Conservation (phyloP, 2,888 invertebrate species). For the Osmoderma eremita region DNA sequence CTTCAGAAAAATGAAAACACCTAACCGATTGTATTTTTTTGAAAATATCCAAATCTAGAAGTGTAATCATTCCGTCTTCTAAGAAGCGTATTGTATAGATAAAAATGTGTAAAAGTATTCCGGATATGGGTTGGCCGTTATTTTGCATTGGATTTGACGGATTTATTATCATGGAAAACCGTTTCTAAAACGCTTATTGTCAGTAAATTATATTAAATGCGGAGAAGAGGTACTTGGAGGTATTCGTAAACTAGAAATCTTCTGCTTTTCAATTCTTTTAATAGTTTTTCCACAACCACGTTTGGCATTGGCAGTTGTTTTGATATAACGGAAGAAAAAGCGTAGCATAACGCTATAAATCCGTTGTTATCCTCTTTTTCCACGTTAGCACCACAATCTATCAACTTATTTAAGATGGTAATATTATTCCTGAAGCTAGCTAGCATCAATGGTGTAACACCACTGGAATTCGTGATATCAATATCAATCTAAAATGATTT, state of each 20-base stretch:
- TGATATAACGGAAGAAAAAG: conserved; percentile 55
- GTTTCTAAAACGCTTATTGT: conserved; percentile 50
- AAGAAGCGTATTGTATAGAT: conserved; percentile 56
- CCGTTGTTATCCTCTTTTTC: conserved; percentile 58
- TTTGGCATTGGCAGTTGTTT: conserved; percentile 55
- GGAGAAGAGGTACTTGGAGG: conserved; percentile 52
- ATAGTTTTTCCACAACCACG: conserved; percentile 54
- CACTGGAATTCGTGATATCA: conserved; percentile 56
- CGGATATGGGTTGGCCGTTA: conserved; percentile 51
- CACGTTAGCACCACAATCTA: conserved; percentile 56
- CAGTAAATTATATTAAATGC: neutral
- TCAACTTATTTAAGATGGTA: conserved; percentile 54
- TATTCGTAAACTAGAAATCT: conserved; percentile 54
- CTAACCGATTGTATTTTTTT: conserved; percentile 53
- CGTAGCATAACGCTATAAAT: conserved; percentile 61
- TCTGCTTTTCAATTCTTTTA: conserved; percentile 51
- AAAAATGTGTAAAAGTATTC: conserved; percentile 56
- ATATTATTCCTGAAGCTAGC: conserved; percentile 59
- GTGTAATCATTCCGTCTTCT: conserved; percentile 54
- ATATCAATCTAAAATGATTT: conserved; percentile 52
- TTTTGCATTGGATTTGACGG: conserved; percentile 49
- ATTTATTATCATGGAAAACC: conserved; percentile 54
- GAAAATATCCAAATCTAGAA: conserved; percentile 56
- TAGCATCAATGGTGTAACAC: conserved; percentile 62
- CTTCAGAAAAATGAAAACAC: too few species aligned